Evolutionary conservation across 2,888 invertebrate species (phyloP).

Genomic region (Sarcophaga rosellei): DNA sequence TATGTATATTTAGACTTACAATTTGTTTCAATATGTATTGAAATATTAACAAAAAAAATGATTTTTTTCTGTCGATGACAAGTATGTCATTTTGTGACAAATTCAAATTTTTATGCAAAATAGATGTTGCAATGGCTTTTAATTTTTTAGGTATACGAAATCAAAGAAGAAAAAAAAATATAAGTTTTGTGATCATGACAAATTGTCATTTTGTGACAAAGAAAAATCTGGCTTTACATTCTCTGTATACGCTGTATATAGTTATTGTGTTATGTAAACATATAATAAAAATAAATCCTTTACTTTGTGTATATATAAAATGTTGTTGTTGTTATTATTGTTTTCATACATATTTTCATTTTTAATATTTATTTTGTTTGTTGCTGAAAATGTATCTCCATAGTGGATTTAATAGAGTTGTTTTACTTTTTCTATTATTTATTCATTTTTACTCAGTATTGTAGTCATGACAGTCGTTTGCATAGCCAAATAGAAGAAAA

Average conservation of each 20-base stretch:
- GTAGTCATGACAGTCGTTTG: slow-evolving; percentile 28
- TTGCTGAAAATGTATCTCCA: slow-evolving; percentile 23
- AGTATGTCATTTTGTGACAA: too few relatives aligned
- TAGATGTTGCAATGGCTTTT: too few relatives aligned
- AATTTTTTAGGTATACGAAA: too few relatives aligned
- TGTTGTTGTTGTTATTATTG: neutral
- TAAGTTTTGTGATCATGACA: too few relatives aligned
- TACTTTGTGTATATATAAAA: slow-evolving; percentile 17
- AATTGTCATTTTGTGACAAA: too few relatives aligned
- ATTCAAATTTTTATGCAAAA: too few relatives aligned
- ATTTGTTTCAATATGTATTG: too few relatives aligned
- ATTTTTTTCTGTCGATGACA: too few relatives aligned
- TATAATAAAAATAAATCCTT: slow-evolving; percentile 29
- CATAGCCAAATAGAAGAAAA: neutral
- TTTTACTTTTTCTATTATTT: slow-evolving; percentile 31
- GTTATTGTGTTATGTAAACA: slow-evolving; percentile 3
- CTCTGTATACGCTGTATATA: slow-evolving; percentile 11
- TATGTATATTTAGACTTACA: too few relatives aligned
- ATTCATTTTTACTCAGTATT: slow-evolving; percentile 9
- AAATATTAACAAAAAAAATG: too few relatives aligned
- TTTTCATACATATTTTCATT: slow-evolving; percentile 13
- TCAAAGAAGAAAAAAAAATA: too few relatives aligned
- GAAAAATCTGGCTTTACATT: too few relatives aligned
- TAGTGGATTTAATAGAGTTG: slow-evolving; percentile 60
- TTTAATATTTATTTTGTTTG: slow-evolving; percentile 36